Evolutionary conservation across 2,888 invertebrate genomes (phyloP), one percentile per base, ranked within the genome.

Genomic region (Apodemia zela): DNA sequence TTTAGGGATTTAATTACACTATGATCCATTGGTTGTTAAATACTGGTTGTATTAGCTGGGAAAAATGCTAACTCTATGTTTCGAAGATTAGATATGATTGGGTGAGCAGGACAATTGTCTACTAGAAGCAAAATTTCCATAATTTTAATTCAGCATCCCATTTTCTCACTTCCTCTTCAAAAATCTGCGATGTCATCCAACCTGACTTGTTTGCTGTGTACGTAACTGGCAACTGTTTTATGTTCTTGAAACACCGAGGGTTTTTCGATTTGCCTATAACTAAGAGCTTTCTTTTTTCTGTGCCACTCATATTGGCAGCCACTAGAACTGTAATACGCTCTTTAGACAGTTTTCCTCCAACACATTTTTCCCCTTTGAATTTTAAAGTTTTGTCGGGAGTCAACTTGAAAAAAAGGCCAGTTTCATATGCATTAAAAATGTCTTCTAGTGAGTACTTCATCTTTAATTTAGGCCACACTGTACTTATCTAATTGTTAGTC

Each of bases 201-300:
- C 75, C 73, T 68, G 71, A 72, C 61, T 70, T 67, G 63, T 76
- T 74, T 10, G 65, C 67, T 66, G 71, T 66, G 67, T 76, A 68
- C 70, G 72, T 71, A 6, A 73, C 73, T 66, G 76, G 76, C 66
- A 77, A 70, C 11, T 69, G 67, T 66, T 73, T 73, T 4, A 76
- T 70, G 68, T 75, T 73, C 65, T 75, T 76, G 33, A 81, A 80
- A 72, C 76, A 80, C 6, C 74, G 69, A 18, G 75, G 74, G 15
- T 75, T 74, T 71, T 71, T n/a, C n/a, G n/a, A n/a, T n/a, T n/a
- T n/a, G n/a, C n/a, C n/a, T n/a, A n/a, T n/a, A n/a, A n/a, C n/a
- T n/a, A n/a, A n/a, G n/a, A n/a, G n/a, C n/a, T n/a, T n/a, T n/a
- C n/a, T n/a, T n/a, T n/a, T n/a, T n/a, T n/a, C n/a, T n/a, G n/a